A percentile compares a stretch with the other conserved stretches of the same genome.
These are phyloP conservation scores for Nymphalis io DNA, from an alignment of 1,140 invertebrate species.

Conservation along the genomic window DNA sequence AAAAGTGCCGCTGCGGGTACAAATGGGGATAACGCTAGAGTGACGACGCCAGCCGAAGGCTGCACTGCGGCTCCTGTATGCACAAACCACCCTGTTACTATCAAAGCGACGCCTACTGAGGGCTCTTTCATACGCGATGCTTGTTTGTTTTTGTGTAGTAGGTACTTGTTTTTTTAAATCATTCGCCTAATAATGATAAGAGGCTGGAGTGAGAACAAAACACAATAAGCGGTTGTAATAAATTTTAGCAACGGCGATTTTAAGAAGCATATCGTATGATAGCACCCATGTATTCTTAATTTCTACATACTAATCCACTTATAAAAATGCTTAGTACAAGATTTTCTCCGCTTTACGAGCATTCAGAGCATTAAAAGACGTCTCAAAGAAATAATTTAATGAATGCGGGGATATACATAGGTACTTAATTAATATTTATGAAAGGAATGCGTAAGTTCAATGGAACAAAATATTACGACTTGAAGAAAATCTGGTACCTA, in stretches of 20 bases:
- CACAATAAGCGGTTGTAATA: slow-evolving; percentile 23
- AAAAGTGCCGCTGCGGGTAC: slow-evolving; percentile 86
- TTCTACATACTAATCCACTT: slow-evolving; percentile 21
- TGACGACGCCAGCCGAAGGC: slow-evolving; percentile 81
- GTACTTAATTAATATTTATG: slow-evolving; percentile 42
- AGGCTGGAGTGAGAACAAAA: slow-evolving; percentile 8
- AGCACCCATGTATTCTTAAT: slow-evolving; percentile 30
- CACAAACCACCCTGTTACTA: slow-evolving; percentile 76
- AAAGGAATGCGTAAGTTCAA: slow-evolving; percentile 25
- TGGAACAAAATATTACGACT: slow-evolving; percentile 3
- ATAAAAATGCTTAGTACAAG: slow-evolving; percentile 40
- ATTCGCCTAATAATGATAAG: background rate
- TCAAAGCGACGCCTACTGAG: slow-evolving; percentile 29
- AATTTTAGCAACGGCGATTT: slow-evolving; percentile 16
- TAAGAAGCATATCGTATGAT: slow-evolving; percentile 39
- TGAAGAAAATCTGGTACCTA: slow-evolving; percentile 32
- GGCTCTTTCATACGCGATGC: slow-evolving; percentile 37
- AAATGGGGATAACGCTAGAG: slow-evolving; percentile 83
- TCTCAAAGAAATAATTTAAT: slow-evolving; percentile 36
- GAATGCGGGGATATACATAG: slow-evolving; percentile 33
- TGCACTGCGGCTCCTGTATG: slow-evolving; percentile 80
- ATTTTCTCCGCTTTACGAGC: slow-evolving; percentile 41
- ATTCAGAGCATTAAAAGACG: slow-evolving; percentile 22
- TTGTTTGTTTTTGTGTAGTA: slow-evolving; percentile 27
- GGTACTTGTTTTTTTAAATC: slow-evolving; percentile 16